phyloP scores from a whole-genome alignment of 64 coral and sea anemone species.

The Pocillopora damicornis region DNA sequence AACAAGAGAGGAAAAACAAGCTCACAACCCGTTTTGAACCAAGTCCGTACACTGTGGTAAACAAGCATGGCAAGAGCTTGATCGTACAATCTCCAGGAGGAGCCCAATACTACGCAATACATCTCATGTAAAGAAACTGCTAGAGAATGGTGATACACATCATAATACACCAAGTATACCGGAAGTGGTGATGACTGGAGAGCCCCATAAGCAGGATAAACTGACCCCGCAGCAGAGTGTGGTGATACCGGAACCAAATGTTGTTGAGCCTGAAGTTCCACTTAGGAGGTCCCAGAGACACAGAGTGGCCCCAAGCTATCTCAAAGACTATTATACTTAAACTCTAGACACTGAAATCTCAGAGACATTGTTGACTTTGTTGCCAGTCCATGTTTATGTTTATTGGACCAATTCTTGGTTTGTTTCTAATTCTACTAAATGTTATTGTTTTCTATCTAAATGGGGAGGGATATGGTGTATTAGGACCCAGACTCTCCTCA shows the following conservation, averaged over 20 bases:
- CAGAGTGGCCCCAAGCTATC: neutral
- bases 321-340: constrained; percentile 3
- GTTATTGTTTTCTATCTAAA: no score
- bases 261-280: neutral
- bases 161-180: neutral
- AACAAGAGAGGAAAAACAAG: constrained; percentile 29
- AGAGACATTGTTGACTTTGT: no score
- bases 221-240: neutral
- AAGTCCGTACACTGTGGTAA: constrained; percentile 17
- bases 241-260: neutral
- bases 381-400: no score
- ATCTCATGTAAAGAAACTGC: constrained; percentile 8
- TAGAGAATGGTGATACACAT: neutral
- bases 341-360: neutral
- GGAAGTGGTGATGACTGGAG: neutral
- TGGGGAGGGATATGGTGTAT: neutral
- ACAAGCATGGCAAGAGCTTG: constrained; percentile 14
- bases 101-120: constrained; percentile 16
- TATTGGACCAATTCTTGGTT: no score
- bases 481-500: neutral
- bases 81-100: neutral
- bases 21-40: constrained; percentile 18
- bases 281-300: neutral
- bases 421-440: no score
- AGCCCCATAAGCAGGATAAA: neutral